Conservation (phyloP, 2,888 invertebrate species). For the Harpalus rubripes region DNA sequence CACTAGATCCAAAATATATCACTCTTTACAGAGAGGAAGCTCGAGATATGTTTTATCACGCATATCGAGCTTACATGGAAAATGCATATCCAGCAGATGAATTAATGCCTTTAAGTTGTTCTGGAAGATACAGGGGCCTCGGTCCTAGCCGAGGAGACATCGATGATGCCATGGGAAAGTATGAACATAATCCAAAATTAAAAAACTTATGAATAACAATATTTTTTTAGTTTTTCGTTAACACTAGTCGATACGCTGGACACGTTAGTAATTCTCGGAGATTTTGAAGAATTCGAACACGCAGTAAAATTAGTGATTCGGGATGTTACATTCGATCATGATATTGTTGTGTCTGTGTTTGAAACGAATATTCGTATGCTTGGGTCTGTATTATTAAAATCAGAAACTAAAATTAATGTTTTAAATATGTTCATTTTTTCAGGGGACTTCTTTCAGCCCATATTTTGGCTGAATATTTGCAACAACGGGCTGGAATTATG, state of each 20-base stretch:
- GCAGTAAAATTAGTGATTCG: conserved; percentile 92
- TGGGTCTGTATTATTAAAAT: conserved; percentile 83
- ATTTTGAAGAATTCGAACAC: conserved; percentile 95
- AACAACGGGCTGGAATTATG: conserved; percentile 86
- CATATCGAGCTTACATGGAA: conserved; percentile 96
- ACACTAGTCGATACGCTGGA: conserved; percentile 97
- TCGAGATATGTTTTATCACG: conserved; percentile 97
- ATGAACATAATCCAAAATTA: conserved; percentile 69
- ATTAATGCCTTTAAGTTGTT: conserved; percentile 97
- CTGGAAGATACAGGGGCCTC: conserved; percentile 93
- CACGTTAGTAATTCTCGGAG: conserved; percentile 94
- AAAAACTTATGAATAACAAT: conserved; percentile 30
- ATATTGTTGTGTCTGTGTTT: conserved; percentile 97
- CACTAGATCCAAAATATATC: conserved; percentile 35
- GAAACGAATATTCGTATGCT: conserved; percentile 98
- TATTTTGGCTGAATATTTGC: conserved; percentile 90
- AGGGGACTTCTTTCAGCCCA: conserved; percentile 96
- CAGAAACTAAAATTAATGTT: conserved; percentile 9
- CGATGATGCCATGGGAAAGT: conserved; percentile 98
- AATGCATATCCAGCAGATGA: conserved; percentile 99
- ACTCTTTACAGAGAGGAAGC: conserved; percentile 88
- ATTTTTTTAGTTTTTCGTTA: conserved; percentile 90
- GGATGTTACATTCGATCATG: conserved; percentile 94
- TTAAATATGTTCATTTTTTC: conserved; percentile 56
- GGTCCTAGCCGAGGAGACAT: conserved; percentile 96